A percentile compares a stretch with the other conserved stretches of the same genome.
phyloP scores from a whole-genome alignment of 1,140 invertebrate genomes.

The Vanessa atalanta region DNA sequence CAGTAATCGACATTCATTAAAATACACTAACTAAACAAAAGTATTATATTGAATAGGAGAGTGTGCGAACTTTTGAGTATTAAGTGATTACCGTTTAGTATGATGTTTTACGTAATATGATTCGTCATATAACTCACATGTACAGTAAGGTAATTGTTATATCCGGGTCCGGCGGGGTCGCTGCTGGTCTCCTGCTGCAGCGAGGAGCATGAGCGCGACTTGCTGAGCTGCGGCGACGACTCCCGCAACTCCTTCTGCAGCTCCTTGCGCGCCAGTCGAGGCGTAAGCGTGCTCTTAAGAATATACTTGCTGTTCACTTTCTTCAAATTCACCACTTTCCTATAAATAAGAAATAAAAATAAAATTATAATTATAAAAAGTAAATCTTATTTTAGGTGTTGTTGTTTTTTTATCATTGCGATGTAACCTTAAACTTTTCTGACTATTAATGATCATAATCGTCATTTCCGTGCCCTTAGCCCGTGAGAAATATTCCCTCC shows the following conservation, averaged over 20 bases:
- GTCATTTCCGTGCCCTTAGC: no score
- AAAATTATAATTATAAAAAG: no score
- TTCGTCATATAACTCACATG: slow-evolving; percentile 81
- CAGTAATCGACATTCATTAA: no score
- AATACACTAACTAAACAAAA: no score
- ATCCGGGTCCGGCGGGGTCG: slow-evolving; percentile 68
- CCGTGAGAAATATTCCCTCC: no score
- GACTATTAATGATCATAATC: no score
- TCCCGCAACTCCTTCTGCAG: slow-evolving; percentile 83
- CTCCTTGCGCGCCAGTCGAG: slow-evolving; percentile 86
- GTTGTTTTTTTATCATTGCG: no score
- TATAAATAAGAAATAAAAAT: slow-evolving; percentile 49
- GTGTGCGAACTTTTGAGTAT: no score
- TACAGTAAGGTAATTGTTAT: slow-evolving; percentile 87
- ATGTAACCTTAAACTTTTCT: no score
- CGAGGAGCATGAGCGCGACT: slow-evolving; percentile 87
- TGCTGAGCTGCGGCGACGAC: slow-evolving; percentile 81
- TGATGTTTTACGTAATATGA: not conserved
- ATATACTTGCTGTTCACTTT: slow-evolving; percentile 92
- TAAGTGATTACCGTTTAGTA: no score
- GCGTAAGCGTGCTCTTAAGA: slow-evolving; percentile 90
- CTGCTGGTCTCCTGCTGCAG: slow-evolving; percentile 81
- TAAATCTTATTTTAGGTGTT: no score
- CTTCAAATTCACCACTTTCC: slow-evolving; percentile 90
- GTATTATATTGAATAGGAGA: no score